phyloP scores from a whole-genome alignment of 1,140 invertebrate genomes.

The Anoplophora glabripennis region DNA sequence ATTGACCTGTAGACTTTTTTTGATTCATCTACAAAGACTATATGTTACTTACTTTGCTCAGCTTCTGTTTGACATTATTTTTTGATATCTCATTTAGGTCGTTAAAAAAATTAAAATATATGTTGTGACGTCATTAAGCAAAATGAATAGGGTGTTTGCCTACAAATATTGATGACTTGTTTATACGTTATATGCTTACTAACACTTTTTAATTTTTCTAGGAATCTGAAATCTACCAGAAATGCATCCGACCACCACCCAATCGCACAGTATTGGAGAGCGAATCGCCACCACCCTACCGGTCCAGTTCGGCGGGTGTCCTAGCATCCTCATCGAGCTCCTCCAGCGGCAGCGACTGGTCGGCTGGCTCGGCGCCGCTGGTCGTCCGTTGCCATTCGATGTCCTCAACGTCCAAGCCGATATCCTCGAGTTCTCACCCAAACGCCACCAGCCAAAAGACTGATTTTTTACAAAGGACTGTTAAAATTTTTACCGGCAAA shows the following conservation, averaged over 20 bases:
- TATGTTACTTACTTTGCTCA: too few species aligned
- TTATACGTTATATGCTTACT: too few species aligned
- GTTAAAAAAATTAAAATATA: too few species aligned
- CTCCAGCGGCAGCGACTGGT: constrained; percentile 31
- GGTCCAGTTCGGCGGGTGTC: constrained; percentile 56
- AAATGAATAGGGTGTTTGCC: too few species aligned
- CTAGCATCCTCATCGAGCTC: constrained; percentile 39
- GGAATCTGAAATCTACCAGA: constrained; percentile 67
- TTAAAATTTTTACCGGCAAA: constrained; percentile 49
- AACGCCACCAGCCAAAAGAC: constrained; percentile 44
- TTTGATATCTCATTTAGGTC: too few species aligned
- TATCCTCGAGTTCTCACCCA: constrained; percentile 21
- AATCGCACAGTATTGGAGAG: constrained; percentile 69
- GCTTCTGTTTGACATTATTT: too few species aligned
- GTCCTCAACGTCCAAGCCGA: constrained; percentile 41
- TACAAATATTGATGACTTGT: too few species aligned
- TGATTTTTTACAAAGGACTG: constrained; percentile 51
- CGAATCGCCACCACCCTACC: constrained; percentile 64
- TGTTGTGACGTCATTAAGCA: too few species aligned
- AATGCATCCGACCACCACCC: constrained; percentile 67
- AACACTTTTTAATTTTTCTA: constrained; percentile 42
- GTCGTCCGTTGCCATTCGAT: constrained; percentile 48
- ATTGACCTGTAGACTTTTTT: too few species aligned
- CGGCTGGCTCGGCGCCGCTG: constrained; percentile 29
- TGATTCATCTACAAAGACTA: too few species aligned